These are phyloP conservation scores for Zaprionus lineosus DNA, from an alignment of 2,888 invertebrate species.

Conservation along the genomic window DNA sequence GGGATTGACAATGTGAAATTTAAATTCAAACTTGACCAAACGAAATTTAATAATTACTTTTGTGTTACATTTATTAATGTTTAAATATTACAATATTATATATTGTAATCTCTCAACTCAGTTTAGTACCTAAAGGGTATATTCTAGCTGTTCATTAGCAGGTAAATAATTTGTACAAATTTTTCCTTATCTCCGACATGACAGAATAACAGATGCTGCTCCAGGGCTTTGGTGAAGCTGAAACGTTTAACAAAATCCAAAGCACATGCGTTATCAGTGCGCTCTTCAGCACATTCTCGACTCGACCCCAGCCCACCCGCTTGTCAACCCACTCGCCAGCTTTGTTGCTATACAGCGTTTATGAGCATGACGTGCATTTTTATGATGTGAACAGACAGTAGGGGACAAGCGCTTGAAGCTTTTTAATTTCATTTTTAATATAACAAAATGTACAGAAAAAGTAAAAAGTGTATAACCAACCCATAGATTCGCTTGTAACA, in stretches of 20 bases:
- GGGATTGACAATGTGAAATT: too few relatives aligned
- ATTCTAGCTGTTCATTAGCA: neutral
- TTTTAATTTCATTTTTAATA: constrained; percentile 36
- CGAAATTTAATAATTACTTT: too few relatives aligned
- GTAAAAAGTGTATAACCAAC: too few relatives aligned
- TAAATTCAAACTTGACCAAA: too few relatives aligned
- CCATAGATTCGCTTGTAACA: constrained; percentile 46
- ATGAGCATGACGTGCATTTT: constrained; percentile 64
- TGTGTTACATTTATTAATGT: too few relatives aligned
- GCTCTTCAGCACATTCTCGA: constrained; percentile 16
- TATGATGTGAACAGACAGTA: constrained; percentile 44
- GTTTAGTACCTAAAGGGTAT: constrained; percentile 5
- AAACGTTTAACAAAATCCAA: constrained; percentile 10
- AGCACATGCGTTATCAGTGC: constrained; percentile 34
- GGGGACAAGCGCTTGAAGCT: constrained; percentile 35
- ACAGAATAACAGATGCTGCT: constrained; percentile 31
- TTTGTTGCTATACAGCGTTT: constrained; percentile 32
- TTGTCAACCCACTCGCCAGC: neutral
- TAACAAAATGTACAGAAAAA: too few relatives aligned
- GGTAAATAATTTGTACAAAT: neutral
- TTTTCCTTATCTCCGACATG: constrained; percentile 36
- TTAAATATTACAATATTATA: too few relatives aligned
- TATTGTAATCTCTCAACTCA: too few relatives aligned
- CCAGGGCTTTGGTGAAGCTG: constrained; percentile 17
- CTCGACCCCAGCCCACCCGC: neutral